Evolutionary conservation across 2,888 invertebrate genomes (phyloP).

Genomic region (Ectropis crepuscularia): DNA sequence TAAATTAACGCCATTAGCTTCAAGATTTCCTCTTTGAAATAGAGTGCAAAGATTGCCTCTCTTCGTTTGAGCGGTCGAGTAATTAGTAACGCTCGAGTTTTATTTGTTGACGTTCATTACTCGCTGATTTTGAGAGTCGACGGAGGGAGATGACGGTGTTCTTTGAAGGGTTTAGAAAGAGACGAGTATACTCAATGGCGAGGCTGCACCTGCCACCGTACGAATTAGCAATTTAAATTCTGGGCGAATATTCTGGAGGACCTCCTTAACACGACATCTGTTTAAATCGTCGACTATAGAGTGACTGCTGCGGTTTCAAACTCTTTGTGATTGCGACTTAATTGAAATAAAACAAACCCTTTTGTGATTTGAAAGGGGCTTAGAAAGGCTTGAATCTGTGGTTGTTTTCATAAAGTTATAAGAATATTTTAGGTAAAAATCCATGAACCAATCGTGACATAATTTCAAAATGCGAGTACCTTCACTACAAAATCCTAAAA

Average conservation of each 20-base stretch:
- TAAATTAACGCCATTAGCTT: constrained; percentile 84
- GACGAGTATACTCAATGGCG: constrained; percentile 66
- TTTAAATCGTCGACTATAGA: constrained; percentile 83
- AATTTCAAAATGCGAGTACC: not conserved
- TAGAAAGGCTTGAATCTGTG: constrained; percentile 48
- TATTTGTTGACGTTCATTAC: constrained; percentile 85
- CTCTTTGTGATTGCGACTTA: constrained; percentile 79
- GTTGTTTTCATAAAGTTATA: constrained; percentile 47
- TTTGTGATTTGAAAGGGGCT: constrained; percentile 58
- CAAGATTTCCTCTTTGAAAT: constrained; percentile 80
- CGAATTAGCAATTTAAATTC: constrained; percentile 85
- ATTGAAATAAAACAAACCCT: constrained; percentile 83
- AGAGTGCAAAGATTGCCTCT: constrained; percentile 83
- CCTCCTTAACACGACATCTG: constrained; percentile 86
- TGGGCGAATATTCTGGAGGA: constrained; percentile 80
- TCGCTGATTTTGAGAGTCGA: constrained; percentile 74
- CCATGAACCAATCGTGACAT: not conserved
- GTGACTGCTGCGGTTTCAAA: constrained; percentile 75
- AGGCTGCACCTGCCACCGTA: constrained; percentile 81
- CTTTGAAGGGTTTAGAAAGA: constrained; percentile 62
- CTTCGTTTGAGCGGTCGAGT: constrained; percentile 77
- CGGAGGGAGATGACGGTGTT: constrained; percentile 57
- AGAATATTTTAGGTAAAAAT: constrained; percentile 13
- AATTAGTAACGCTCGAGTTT: constrained; percentile 85
- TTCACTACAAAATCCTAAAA: no score